These are phyloP conservation scores for Pteromalus puparum DNA, from an alignment of 1,140 invertebrate genomes.

Conservation along the genomic window DNA sequence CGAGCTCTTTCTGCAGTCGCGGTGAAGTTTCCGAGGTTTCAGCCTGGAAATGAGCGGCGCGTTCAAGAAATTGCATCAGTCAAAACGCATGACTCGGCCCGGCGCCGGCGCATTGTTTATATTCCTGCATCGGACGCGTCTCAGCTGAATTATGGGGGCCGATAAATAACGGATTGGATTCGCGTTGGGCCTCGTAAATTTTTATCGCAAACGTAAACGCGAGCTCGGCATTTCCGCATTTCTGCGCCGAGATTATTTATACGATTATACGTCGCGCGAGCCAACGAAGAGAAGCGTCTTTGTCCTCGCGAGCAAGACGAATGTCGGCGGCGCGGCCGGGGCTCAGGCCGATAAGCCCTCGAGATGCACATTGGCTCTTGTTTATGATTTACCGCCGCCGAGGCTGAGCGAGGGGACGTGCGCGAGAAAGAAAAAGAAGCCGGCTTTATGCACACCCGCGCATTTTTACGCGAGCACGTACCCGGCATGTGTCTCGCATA, in stretches of 20 bases:
- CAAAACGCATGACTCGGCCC: neutral
- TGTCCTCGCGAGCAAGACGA: neutral
- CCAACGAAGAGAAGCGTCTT: no score
- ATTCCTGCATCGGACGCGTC: slow-evolving; percentile 2
- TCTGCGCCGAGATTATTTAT: neutral
- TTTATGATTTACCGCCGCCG: slow-evolving; percentile 13
- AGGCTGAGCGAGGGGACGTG: no score
- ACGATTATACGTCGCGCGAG: no score
- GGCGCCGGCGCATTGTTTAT: slow-evolving; percentile 17
- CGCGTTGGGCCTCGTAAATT: slow-evolving; percentile 36
- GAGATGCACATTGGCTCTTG: slow-evolving; percentile 30
- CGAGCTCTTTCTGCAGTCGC: no score
- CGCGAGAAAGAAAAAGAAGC: no score
- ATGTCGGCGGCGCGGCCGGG: neutral
- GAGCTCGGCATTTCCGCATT: no score
- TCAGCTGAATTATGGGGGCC: slow-evolving; percentile 7
- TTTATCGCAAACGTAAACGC: slow-evolving; percentile 33
- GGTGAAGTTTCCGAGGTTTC: no score
- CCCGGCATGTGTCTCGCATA: no score
- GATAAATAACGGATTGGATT: slow-evolving; percentile 40
- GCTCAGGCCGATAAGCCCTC: neutral
- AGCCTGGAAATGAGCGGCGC: no score
- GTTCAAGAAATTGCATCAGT: no score
- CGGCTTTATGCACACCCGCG: no score
- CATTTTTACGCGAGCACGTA: no score